These are phyloP conservation scores for Andrena haemorrhoa DNA, from an alignment of 2,888 invertebrate species.

Conservation along the genomic window DNA sequence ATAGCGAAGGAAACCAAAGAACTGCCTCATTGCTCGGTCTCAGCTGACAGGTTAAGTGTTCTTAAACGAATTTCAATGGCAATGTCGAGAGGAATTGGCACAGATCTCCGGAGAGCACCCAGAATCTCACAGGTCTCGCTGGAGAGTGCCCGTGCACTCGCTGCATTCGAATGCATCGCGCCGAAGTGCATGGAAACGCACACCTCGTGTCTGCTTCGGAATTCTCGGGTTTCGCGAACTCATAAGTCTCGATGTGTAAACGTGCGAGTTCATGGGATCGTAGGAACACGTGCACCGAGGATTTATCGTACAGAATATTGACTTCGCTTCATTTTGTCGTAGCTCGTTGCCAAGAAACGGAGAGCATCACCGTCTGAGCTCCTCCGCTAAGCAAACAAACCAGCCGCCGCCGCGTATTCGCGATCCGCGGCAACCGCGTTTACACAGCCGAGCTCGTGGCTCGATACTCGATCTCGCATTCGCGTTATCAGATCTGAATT, in stretches of 20 bases:
- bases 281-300: constrained; percentile 8
- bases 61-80: not conserved
- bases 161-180: not conserved
- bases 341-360: constrained; percentile 34
- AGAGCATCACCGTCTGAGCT: constrained; percentile 4
- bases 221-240: not conserved
- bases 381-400: constrained; percentile 18
- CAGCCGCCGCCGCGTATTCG: not conserved
- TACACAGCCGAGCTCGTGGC: constrained; percentile 16
- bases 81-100: not conserved
- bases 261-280: not conserved
- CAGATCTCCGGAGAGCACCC: not conserved
- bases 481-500: constrained; percentile 13
- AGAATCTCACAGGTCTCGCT: too few relatives aligned
- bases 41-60: too few relatives aligned
- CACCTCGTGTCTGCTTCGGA: not conserved
- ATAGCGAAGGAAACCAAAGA: too few relatives aligned
- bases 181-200: not conserved
- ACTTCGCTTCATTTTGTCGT: constrained; percentile 40
- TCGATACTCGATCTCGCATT: not conserved
- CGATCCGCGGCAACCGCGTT: constrained; percentile 5
- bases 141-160: too few relatives aligned
- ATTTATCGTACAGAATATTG: constrained; percentile 45
- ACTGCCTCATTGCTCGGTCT: too few relatives aligned
- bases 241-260: constrained; percentile 3